phyloP scores from a whole-genome alignment of 1,140 invertebrate genomes.

The Scaptomyza graminum region DNA sequence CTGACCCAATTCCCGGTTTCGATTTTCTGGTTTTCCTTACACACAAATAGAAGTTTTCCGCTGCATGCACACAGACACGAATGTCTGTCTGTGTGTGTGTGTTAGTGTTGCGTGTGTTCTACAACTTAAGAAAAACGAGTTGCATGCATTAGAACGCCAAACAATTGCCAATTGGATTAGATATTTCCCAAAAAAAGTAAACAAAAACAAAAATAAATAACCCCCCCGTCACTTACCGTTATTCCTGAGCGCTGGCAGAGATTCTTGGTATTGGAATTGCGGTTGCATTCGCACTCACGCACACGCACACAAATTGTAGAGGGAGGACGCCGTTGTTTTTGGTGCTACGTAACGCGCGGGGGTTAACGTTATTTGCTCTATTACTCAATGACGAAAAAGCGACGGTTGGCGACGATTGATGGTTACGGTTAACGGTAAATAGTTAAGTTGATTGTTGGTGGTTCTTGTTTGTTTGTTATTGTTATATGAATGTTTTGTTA shows the following conservation, averaged over 20 bases:
- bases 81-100: too few species aligned
- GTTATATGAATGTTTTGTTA: slow-evolving; percentile 58
- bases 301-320: slow-evolving; percentile 5
- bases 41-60: slow-evolving; percentile 79
- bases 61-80: slow-evolving; percentile 49
- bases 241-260: slow-evolving; percentile 13
- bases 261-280: slow-evolving; percentile 27
- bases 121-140: slow-evolving; percentile 57
- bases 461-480: slow-evolving; percentile 43
- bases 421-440: slow-evolving; percentile 20
- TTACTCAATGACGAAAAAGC: slow-evolving; percentile 33
- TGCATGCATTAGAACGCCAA: slow-evolving; percentile 60
- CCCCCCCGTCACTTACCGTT: slow-evolving; percentile 41
- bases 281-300: not conserved
- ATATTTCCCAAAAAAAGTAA: not conserved
- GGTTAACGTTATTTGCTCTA: slow-evolving; percentile 32
- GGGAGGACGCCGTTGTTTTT: slow-evolving; percentile 13
- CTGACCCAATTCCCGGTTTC: slow-evolving; percentile 81
- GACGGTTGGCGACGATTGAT: slow-evolving; percentile 6
- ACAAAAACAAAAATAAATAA: not conserved
- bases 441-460: slow-evolving; percentile 27
- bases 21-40: slow-evolving; percentile 82
- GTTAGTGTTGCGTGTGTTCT: slow-evolving; percentile 17
- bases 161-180: slow-evolving; percentile 29
- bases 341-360: slow-evolving; percentile 2